Evolutionary conservation across 1,140 invertebrate species (phyloP).

Genomic region (Drosophila nannoptera): DNA sequence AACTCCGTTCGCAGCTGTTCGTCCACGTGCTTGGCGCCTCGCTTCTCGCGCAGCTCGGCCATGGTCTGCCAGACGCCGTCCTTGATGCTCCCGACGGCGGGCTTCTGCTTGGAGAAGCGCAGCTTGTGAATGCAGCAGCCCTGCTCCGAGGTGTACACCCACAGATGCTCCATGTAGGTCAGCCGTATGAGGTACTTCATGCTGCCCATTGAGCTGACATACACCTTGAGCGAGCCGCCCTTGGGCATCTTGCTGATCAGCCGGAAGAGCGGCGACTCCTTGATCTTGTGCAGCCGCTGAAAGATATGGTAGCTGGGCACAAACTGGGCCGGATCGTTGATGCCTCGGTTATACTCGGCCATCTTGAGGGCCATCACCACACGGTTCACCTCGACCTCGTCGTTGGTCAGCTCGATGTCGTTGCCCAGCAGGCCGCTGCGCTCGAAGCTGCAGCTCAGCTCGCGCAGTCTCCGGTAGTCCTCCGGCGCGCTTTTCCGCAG

Average conservation of each 20-base stretch:
- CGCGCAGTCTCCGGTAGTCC: conserved; percentile 38
- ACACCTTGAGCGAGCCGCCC: conserved; percentile 86
- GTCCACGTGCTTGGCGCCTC: conserved; percentile 30
- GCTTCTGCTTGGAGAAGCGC: conserved; percentile 75
- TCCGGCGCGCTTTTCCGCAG: conserved; percentile 29
- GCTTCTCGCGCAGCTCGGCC: conserved; percentile 78
- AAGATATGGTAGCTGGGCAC: conserved; percentile 82
- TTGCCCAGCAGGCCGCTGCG: conserved; percentile 32
- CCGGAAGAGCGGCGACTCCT: conserved; percentile 83
- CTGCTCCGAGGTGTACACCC: conserved; percentile 47
- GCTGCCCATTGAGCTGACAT: conserved; percentile 84
- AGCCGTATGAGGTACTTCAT: conserved; percentile 80
- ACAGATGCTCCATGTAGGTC: conserved; percentile 50
- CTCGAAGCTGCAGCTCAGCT: conserved; percentile 36
- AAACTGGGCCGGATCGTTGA: conserved; percentile 49
- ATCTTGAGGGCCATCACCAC: conserved; percentile 58
- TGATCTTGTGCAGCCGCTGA: conserved; percentile 81
- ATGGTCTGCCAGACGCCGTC: conserved; percentile 82
- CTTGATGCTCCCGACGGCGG: conserved; percentile 27
- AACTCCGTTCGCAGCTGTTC: conserved; percentile 25
- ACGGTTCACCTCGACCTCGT: conserved; percentile 42
- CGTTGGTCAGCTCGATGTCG: conserved; percentile 41
- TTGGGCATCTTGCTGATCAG: conserved; percentile 85
- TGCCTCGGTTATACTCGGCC: conserved; percentile 45
- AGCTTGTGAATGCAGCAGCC: conserved; percentile 7